phyloP scores from a whole-genome alignment of 1,140 invertebrate genomes.

The Penaeus japonicus region DNA sequence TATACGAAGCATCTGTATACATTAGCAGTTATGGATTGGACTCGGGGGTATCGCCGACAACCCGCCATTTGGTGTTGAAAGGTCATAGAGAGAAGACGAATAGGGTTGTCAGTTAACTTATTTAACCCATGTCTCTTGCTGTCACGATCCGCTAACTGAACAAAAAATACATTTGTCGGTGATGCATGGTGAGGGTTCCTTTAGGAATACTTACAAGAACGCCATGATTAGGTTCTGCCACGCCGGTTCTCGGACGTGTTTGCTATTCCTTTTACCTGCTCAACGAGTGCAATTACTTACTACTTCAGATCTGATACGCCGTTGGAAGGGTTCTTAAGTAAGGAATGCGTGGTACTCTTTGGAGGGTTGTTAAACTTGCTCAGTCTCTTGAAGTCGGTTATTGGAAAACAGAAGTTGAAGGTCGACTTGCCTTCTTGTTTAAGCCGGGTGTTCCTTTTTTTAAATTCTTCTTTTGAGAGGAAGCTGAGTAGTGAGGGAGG shows the following conservation, averaged over 20 bases:
- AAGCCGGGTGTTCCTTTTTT: too few species aligned
- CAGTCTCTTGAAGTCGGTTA: too few species aligned
- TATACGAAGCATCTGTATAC: slow-evolving; percentile 39
- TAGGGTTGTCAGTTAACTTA: slow-evolving; percentile 44
- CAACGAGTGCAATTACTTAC: too few species aligned
- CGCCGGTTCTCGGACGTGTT: too few species aligned
- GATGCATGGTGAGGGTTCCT: neutral
- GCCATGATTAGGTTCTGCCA: neutral
- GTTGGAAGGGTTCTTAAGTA: too few species aligned
- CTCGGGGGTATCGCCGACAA: slow-evolving; percentile 17
- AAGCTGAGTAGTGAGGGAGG: neutral
- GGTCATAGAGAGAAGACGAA: slow-evolving; percentile 39
- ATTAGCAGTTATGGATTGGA: slow-evolving; percentile 42
- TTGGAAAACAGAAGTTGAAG: too few species aligned
- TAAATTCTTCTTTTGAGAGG: too few species aligned
- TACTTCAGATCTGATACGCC: too few species aligned
- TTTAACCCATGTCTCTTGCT: slow-evolving; percentile 44
- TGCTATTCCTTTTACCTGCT: too few species aligned
- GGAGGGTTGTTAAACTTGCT: too few species aligned
- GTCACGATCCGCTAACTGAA: slow-evolving; percentile 46
- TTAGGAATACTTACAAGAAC: neutral
- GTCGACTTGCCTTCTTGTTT: too few species aligned
- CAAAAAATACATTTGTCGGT: slow-evolving; percentile 21
- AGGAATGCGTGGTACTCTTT: too few species aligned
- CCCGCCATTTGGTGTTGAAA: slow-evolving; percentile 38